Evolutionary conservation across 92 coral and sea anemone species (phyloP), one percentile per base, ranked within the genome.

Genomic region (Phymanthus crucifer): DNA sequence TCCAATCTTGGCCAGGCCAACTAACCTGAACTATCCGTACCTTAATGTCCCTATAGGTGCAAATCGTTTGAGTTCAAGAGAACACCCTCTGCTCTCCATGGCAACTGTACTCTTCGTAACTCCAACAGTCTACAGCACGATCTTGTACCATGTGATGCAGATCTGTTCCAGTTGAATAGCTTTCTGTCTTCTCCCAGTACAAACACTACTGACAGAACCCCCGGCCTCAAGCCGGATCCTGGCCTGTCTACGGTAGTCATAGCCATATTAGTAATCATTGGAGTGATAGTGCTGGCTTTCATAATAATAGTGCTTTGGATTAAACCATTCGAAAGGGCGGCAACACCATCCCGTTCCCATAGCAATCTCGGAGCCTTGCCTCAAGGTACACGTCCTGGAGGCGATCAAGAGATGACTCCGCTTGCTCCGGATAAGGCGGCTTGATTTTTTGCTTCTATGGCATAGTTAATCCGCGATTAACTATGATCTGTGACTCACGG

Each of bases 91-190:
- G 14, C 34, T 61, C 32, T 24, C 36, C 23, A 27, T 1, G 68
- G 68, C 68, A 61, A 61, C 68, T 61, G 68, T 61, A 61, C 34
- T 21, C 68, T 61, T 27, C 68, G 68, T 27, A 10, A 61, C 68
- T 61, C 68, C 68, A 61, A 61, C 68, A 61, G 68, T 18, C 68
- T 61, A 26, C 17, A 61, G 68, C 68, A 27, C 34, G 29, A 18
- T 7, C 32, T 61, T 27, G 32, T 61, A 29, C 19, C 36, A 61
- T 61, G 68, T 27, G 68, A 29, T 61, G 68, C 68, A 61, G 68
- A 61, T 27, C 68, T 61, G 0, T 61, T 26, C 29, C 32, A 61
- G 13, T 12, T 61, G 34, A 61, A 61, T 17, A 61, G 68, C 1
- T 61, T 29, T 10, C 35, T 61, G 35, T n/a, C 68, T 61, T 13